These are phyloP conservation scores for Ptilorrhoa leucosticta DNA, from an alignment of 2,113 vertebrate species.

Conservation along the genomic window DNA sequence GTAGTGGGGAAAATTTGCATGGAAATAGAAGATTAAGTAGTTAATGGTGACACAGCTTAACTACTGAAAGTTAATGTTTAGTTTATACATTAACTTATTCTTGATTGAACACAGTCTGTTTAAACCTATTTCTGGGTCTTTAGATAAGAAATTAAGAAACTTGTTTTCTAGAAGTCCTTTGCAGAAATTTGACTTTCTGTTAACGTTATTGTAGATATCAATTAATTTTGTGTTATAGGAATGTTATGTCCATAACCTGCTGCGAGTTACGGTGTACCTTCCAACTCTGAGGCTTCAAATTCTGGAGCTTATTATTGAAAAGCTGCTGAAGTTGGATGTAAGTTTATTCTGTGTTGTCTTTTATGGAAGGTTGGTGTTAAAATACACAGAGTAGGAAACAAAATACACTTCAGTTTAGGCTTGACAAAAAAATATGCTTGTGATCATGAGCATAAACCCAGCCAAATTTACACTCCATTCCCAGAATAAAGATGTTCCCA, in stretches of 20 bases:
- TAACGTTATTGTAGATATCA: neutral
- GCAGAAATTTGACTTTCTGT: neutral
- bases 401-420: neutral
- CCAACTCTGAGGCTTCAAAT: conserved; percentile 84
- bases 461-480: neutral
- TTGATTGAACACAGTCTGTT: neutral
- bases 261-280: conserved; percentile 84
- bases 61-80: neutral
- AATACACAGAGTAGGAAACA: neutral
- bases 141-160: neutral
- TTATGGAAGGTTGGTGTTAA: neutral
- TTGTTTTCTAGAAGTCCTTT: neutral
- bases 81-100: neutral
- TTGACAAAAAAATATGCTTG: neutral
- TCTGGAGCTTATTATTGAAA: conserved; percentile 87
- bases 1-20: neutral
- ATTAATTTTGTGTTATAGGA: conserved; percentile 76
- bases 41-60: neutral
- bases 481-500: neutral
- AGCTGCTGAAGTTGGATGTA: conserved; percentile 90
- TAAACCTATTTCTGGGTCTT: neutral
- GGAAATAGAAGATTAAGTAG: neutral
- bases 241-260: conserved; percentile 93
- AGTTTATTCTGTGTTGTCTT: conserved; percentile 58
- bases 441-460: neutral